Evolutionary conservation across 1,140 invertebrate genomes (phyloP), one percentile per base, ranked within the genome.

Genomic region (Atta texana): DNA sequence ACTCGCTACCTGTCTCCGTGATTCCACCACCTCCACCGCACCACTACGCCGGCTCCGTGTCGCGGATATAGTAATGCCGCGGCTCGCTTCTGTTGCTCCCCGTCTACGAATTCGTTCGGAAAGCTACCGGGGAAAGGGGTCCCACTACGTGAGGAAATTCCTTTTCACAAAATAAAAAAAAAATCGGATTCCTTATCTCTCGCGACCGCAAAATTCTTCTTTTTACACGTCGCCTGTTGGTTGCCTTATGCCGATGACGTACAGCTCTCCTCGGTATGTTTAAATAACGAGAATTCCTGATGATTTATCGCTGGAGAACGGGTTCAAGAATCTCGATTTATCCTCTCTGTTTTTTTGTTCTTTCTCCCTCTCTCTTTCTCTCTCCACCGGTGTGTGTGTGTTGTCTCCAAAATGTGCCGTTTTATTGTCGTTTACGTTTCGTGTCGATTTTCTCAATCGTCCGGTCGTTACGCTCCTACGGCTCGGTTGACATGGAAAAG

Each of bases 401-500:
- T 2, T n/a, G 18, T 34, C 28, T 51, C n/a, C 53, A 14, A 6
- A 10, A 34, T 1, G 1, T 64, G n/a, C 21, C 34, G 61, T 24
- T 39, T 53, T 75, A 14, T 72, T 71, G 31, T 44, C 55, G 44
- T 12, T 31, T 31, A 24, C 7, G 24, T 0, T 21, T 31, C 34
- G 14, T 28, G 39, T 66, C 31, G n/a, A 34, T 66, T 75, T 18
- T 21, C n/a, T 51, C 71, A 34, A 28, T 66, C 18, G 28, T 81
- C 64, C 39, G 12, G 1, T 53, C 59, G 74, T 34, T 51, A 18
- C 16, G 49, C 53, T 49, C 7, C 53, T 39, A 74, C 44, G 24
- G 10, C 10, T 71, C 49, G 31, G 24, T 59, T 28, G 64, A n/a
- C 72, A 85, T 75, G 64, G 49, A 72, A 87, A 89, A 89, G 89